Evolutionary conservation across 64 coral and sea anemone species (phyloP).

Genomic region (Montipora sp.): DNA sequence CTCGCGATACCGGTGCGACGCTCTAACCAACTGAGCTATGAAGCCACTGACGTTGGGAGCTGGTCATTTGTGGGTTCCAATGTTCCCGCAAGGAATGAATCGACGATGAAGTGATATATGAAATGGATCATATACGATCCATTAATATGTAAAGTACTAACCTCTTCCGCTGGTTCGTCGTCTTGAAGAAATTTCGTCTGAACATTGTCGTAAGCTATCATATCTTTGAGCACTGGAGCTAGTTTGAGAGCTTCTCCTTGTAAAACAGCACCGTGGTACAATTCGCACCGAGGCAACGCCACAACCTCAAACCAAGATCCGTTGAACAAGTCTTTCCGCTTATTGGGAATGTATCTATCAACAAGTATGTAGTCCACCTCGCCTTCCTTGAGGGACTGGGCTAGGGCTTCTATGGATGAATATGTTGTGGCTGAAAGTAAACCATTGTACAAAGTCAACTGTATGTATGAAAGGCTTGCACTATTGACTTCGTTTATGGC

Average conservation of each 20-base stretch:
- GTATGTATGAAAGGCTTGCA: too few species aligned
- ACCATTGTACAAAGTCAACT: not conserved
- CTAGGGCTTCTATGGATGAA: not conserved
- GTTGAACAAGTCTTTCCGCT: conserved; percentile 21
- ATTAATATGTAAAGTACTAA: not conserved
- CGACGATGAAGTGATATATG: too few species aligned
- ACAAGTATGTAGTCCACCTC: conserved; percentile 16
- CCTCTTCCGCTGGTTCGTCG: not conserved
- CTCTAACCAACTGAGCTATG: too few species aligned
- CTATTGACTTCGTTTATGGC: too few species aligned
- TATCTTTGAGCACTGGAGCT: not conserved
- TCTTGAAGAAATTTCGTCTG: conserved; percentile 28
- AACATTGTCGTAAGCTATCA: conserved; percentile 5
- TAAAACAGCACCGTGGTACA: not conserved
- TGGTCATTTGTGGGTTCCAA: too few species aligned
- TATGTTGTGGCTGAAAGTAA: not conserved
- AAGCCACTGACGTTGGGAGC: too few species aligned
- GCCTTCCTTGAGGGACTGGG: conserved; percentile 5
- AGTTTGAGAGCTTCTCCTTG: conserved; percentile 30
- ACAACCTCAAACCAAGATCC: conserved; percentile 36
- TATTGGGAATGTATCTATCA: conserved; percentile 19
- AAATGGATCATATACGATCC: not conserved
- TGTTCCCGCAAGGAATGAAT: too few species aligned
- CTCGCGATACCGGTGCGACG: too few species aligned
- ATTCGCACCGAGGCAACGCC: not conserved